Base-by-base conservation (phyloP, 2,113 vertebrate genomes). In the Zosterops hypoxanthus region DNA sequence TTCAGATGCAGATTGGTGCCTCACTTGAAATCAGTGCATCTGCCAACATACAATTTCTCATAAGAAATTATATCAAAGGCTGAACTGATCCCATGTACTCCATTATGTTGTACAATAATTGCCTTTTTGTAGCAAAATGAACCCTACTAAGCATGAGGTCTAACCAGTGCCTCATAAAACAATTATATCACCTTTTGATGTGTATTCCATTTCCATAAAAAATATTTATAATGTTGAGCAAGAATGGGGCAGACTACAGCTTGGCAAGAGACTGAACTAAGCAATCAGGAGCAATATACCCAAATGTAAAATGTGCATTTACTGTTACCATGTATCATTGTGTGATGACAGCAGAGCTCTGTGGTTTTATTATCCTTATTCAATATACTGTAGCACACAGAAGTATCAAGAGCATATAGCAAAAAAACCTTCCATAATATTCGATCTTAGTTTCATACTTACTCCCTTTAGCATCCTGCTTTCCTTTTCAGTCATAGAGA, bases 111-210 rank as follows among this genome's bases (percentile, higher is more conserved):
- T 78, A 88, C 34, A 56, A 23, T 77, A 87, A 73, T 66, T 81
- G 60, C 26, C 59, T 86, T 86, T 83, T 59, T 88, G 34, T 52
- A 72, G 71, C 49, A 93, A 90, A 91, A 85, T 25, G 42, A 91
- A 24, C 59, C 52, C 63, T 85, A 4, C 59, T 80, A 76, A 93
- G 59, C 56, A 65, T 73, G 63, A 88, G 60, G 34, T 81, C 79
- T 95, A 88, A 92, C 75, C 47, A 83, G 55, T 63, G 82, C 63
- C 55, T 88, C 82, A 81, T 83, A 63, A 92, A 96, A 85, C 70
- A 93, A 23, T 76, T 82, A 65, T 80, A 91, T 90, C 33, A 39
- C 72, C 47, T 96, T 93, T 86, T 78, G 71, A 77, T 83, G 31
- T 88, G 39, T 91, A 60, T 91, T 95, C 71, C 34, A 55, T 91